Percentiles rank a stretch among this genome's conserved stretches.
phyloP scores from a whole-genome alignment of 1,140 invertebrate species.

The Propsilocerus akamusi region DNA sequence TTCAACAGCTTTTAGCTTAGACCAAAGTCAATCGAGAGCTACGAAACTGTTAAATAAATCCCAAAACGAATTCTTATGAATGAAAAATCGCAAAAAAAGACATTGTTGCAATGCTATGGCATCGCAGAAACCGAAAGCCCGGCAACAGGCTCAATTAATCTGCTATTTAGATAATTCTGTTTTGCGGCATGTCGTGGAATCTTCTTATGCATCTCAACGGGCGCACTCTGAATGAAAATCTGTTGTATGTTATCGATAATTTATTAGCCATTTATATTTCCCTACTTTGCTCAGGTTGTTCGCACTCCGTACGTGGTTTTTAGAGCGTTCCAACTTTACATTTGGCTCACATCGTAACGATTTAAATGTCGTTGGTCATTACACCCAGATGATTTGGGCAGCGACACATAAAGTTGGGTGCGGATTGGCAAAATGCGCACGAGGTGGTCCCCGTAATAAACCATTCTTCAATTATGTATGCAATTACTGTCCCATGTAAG shows the following conservation, averaged over 20 bases:
- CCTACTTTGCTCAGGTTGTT: constrained; percentile 41
- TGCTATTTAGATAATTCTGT: no score
- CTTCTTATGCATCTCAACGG: no score
- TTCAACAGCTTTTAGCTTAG: no score
- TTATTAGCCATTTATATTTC: background rate
- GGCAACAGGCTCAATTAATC: no score
- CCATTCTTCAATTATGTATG: constrained; percentile 70
- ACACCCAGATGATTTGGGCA: constrained; percentile 72
- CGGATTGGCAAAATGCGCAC: constrained; percentile 46
- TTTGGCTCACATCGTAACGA: constrained; percentile 42
- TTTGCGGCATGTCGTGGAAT: no score
- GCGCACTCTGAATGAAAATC: no score
- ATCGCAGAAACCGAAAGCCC: no score
- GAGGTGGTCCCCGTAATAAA: constrained; percentile 31
- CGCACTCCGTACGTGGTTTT: constrained; percentile 58
- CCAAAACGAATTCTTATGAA: no score
- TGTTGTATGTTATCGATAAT: background rate
- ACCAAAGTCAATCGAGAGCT: no score
- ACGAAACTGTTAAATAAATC: no score
- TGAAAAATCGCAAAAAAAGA: no score
- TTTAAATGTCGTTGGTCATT: constrained; percentile 50
- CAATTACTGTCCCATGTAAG: constrained; percentile 72
- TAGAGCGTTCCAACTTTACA: constrained; percentile 55
- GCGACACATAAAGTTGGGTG: constrained; percentile 59
- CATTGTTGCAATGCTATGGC: no score